These are phyloP conservation scores for Hoplodrina blanda DNA, from an alignment of 2,888 invertebrate genomes.

Conservation along the genomic window DNA sequence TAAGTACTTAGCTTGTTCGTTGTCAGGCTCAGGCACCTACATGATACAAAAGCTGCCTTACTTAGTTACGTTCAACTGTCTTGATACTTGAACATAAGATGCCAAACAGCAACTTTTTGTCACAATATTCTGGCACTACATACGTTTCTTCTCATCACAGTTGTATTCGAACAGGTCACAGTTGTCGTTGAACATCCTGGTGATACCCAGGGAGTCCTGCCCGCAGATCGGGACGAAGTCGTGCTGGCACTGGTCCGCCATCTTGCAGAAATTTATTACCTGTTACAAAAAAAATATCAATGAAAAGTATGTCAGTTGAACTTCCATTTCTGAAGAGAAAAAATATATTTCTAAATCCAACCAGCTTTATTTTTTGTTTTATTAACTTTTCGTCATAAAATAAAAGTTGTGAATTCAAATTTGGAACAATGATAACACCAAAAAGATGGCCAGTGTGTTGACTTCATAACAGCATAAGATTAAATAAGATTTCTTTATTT, in stretches of 20 bases:
- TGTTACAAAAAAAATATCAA: constrained; percentile 42
- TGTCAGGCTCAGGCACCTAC: too few species aligned
- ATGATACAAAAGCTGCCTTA: too few species aligned
- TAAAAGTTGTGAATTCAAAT: background rate
- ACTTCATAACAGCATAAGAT: background rate
- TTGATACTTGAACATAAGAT: too few species aligned
- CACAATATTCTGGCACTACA: constrained; percentile 53
- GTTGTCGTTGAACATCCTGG: constrained; percentile 84
- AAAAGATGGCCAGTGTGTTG: background rate
- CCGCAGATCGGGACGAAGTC: constrained; percentile 86
- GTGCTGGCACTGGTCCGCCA: constrained; percentile 86
- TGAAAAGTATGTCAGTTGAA: too few species aligned
- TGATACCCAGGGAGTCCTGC: constrained; percentile 85
- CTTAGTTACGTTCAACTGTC: too few species aligned
- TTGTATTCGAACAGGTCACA: constrained; percentile 87
- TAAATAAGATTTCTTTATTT: too few species aligned
- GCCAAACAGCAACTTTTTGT: too few species aligned
- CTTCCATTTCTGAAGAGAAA: too few species aligned
- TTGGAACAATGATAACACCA: background rate
- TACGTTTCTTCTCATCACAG: constrained; percentile 87
- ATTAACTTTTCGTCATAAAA: too few species aligned
- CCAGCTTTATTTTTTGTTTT: too few species aligned
- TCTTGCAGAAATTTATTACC: constrained; percentile 87
- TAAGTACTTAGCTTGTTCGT: too few species aligned
- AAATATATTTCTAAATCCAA: too few species aligned